These are phyloP conservation scores for Euclidia mi DNA, from an alignment of 2,888 invertebrate genomes.

Conservation along the genomic window DNA sequence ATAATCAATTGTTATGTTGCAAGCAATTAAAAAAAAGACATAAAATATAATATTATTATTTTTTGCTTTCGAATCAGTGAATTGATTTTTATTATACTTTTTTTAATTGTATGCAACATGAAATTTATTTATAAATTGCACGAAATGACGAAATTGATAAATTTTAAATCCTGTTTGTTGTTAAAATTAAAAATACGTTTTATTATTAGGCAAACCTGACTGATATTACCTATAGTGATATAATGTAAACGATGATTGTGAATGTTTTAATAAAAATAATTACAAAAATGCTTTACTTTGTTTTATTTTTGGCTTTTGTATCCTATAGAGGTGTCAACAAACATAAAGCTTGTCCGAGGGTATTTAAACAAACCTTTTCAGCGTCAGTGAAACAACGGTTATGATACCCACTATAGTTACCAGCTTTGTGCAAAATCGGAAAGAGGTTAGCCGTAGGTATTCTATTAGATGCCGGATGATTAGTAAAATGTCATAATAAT, in stretches of 20 bases:
- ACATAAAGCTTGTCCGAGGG: no score
- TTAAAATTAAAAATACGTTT: slow-evolving; percentile 57
- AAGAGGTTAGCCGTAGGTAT: no score
- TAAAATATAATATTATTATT: no score
- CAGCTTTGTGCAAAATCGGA: no score
- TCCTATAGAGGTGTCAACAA: no score
- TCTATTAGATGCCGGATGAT: no score
- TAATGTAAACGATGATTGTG: slow-evolving; percentile 71
- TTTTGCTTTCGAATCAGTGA: slow-evolving; percentile 19
- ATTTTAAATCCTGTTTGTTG: slow-evolving; percentile 68
- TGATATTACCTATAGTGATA: slow-evolving; percentile 73
- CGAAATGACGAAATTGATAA: slow-evolving; percentile 50
- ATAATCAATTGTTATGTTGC: slow-evolving; percentile 45
- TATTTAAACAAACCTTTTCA: no score
- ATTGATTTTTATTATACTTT: slow-evolving; percentile 18
- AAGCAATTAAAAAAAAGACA: slow-evolving; percentile 50
- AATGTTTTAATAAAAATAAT: slow-evolving; percentile 77
- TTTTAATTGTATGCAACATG: slow-evolving; percentile 54
- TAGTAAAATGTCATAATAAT: no score
- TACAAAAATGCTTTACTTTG: slow-evolving; percentile 36
- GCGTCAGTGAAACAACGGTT: no score
- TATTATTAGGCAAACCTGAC: slow-evolving; percentile 75
- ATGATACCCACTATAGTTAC: no score
- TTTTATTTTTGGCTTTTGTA: slow-evolving; percentile 19
- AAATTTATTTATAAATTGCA: slow-evolving; percentile 36